Conservation (phyloP, 2,888 invertebrate genomes). For the Drosophila affinis region DNA sequence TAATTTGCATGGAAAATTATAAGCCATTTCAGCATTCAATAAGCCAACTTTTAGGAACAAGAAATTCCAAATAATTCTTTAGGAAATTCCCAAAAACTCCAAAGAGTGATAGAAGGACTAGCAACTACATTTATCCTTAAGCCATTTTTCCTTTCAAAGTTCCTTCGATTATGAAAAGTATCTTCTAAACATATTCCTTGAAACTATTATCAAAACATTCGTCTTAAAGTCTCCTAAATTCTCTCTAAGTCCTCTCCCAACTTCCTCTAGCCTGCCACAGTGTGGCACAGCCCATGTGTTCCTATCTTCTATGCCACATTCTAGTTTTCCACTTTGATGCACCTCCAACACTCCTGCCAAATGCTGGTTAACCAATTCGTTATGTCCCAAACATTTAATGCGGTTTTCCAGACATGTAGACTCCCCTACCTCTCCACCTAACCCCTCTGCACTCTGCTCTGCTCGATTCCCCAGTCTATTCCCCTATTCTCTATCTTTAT, state of each 20-base stretch:
- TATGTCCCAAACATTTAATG: not conserved
- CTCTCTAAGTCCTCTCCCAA: too few species aligned
- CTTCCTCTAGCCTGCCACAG: too few species aligned
- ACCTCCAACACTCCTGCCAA: not conserved
- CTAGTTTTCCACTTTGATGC: constrained; percentile 1
- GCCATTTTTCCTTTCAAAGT: not conserved
- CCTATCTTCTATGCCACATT: not conserved
- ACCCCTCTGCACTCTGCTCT: not conserved
- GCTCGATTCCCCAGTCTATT: not conserved
- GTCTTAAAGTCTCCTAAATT: not conserved
- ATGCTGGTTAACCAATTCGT: constrained; percentile 30
- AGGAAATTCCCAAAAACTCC: not conserved
- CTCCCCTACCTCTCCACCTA: too few species aligned
- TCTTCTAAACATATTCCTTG: not conserved
- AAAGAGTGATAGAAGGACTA: not conserved
- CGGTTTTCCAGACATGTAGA: not conserved
- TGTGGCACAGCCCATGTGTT: not conserved
- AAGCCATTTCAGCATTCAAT: not conserved
- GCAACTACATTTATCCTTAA: too few species aligned
- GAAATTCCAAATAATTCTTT: not conserved
- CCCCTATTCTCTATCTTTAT: constrained; percentile 6
- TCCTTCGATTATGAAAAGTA: not conserved
- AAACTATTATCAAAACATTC: not conserved
- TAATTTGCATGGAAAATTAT: too few species aligned
- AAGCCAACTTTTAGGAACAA: not conserved